These are phyloP conservation scores for Lacerta viridis DNA, from an alignment of 2,797 vertebrate genomes.

Conservation along the genomic window DNA sequence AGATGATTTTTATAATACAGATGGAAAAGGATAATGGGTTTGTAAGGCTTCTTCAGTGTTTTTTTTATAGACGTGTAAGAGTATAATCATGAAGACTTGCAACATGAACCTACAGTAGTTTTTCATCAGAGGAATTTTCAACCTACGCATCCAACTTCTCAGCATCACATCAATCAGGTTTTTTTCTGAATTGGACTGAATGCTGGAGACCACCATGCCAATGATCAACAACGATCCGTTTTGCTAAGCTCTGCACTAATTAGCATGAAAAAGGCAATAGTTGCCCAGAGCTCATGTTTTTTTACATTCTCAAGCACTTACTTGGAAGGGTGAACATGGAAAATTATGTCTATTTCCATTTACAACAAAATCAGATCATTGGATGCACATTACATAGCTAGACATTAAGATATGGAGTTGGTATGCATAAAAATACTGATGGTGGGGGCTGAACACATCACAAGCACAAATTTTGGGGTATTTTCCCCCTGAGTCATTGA, in stretches of 20 bases:
- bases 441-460: slow-evolving; percentile 16
- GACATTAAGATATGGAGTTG: slow-evolving; percentile 45
- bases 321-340: slow-evolving; percentile 36
- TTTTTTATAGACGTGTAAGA: slow-evolving; percentile 4
- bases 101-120: not conserved
- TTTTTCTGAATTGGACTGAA: slow-evolving; percentile 54
- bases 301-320: slow-evolving; percentile 52
- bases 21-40: slow-evolving; percentile 9
- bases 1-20: slow-evolving; percentile 9
- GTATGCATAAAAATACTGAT: slow-evolving; percentile 37
- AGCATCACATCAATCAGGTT: slow-evolving; percentile 24
- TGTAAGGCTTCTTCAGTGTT: not conserved
- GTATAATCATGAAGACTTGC: not conserved
- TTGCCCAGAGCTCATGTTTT: slow-evolving; percentile 46
- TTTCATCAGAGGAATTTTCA: slow-evolving; percentile 30
- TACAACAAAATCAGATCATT: slow-evolving; percentile 38
- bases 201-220: slow-evolving; percentile 4
- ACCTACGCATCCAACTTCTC: not conserved
- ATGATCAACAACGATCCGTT: not conserved
- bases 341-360: slow-evolving; percentile 47
- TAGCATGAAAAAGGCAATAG: slow-evolving; percentile 16
- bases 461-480: slow-evolving; percentile 21
- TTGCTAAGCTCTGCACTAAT: slow-evolving; percentile 33
- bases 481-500: not conserved
- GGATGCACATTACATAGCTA: slow-evolving; percentile 15